Evolutionary conservation across 2,797 vertebrate species (phyloP).

Genomic region (Synanceia verrucosa): DNA sequence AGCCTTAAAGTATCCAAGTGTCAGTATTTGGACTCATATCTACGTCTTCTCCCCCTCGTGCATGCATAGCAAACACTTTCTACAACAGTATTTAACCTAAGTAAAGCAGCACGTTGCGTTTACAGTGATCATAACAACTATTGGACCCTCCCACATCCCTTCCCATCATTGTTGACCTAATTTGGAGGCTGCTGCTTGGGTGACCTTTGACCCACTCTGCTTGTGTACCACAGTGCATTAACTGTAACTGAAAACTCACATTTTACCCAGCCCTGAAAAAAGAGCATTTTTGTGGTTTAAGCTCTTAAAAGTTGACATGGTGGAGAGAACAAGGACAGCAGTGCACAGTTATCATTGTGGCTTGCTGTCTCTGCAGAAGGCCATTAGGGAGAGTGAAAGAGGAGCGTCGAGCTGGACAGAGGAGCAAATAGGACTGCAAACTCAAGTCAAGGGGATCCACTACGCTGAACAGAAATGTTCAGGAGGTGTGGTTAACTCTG

Average conservation of each 20-base stretch:
- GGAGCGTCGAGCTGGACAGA: conserved; percentile 17
- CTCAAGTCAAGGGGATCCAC: conserved; percentile 4
- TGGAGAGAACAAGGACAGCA: not conserved
- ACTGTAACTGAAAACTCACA: conserved; percentile 6
- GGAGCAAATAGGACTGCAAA: conserved; percentile 15
- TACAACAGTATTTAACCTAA: not conserved
- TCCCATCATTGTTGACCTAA: conserved; percentile 34
- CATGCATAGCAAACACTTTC: not conserved
- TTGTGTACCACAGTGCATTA: not conserved
- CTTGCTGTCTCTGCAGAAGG: conserved; percentile 17
- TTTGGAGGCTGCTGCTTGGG: conserved; percentile 18
- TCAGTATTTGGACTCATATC: not conserved
- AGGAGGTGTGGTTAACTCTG: conserved; percentile 3
- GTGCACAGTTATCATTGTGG: conserved; percentile 5
- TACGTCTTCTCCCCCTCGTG: not conserved
- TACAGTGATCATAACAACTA: not conserved
- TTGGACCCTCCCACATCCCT: not conserved
- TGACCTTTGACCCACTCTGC: conserved; percentile 27
- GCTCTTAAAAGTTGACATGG: conserved; percentile 22
- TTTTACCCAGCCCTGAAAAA: not conserved
- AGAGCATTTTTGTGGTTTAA: conserved; percentile 5
- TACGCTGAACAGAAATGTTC: conserved; percentile 13
- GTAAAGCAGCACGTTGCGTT: not conserved
- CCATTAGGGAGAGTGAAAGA: conserved; percentile 11
- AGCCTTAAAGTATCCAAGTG: conserved; percentile 17